Evolutionary conservation across 2,888 invertebrate species (phyloP).

Genomic region (Trichopria drosophilae): DNA sequence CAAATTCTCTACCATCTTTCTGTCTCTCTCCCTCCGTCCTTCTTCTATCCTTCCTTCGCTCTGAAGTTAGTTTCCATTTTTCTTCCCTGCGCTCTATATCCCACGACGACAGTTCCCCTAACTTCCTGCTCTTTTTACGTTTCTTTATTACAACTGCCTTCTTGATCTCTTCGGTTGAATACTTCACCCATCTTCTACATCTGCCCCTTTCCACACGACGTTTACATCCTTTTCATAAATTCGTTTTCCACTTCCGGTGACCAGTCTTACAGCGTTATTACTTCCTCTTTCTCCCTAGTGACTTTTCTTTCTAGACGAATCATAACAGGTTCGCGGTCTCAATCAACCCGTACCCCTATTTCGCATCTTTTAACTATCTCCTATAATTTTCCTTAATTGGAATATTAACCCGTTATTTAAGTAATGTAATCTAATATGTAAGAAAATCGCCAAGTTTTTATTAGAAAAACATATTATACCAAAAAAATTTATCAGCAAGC

Average conservation of each 20-base stretch:
- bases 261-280: no score
- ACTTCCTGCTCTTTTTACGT: neutral
- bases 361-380: neutral
- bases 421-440: no score
- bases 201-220: neutral
- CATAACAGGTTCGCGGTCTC: constrained; percentile 15
- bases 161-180: no score
- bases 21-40: constrained; percentile 4
- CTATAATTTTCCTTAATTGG: no score
- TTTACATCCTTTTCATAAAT: neutral
- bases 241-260: neutral
- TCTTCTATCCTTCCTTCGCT: neutral
- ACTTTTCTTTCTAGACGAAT: no score
- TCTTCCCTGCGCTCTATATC: no score
- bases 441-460: no score
- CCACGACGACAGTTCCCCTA: neutral
- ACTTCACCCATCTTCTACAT: neutral
- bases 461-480: no score
- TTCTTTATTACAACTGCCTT: neutral
- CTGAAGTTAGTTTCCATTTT: neutral
- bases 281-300: no score
- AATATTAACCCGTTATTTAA: no score
- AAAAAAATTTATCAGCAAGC: no score
- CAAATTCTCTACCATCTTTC: neutral
- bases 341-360: constrained; percentile 4